Conservation (phyloP, 2,113 vertebrate species). For the Pedionomus torquatus region DNA sequence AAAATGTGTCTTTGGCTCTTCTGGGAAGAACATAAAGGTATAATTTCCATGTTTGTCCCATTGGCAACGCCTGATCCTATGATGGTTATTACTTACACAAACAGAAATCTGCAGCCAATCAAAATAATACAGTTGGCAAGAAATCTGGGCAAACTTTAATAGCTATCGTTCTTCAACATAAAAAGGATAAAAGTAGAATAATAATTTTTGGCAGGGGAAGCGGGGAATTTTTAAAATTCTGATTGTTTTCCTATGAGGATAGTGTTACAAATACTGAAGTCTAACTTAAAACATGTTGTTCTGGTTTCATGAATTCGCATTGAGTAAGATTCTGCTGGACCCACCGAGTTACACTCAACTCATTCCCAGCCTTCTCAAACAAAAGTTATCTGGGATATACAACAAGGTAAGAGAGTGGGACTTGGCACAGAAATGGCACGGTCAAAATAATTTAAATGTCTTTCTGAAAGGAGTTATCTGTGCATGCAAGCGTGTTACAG, state of each 20-base stretch:
- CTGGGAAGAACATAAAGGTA: conserved; percentile 53
- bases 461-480: conserved; percentile 35
- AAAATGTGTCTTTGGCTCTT: conserved; percentile 45
- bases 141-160: conserved; percentile 67
- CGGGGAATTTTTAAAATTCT: conserved; percentile 56
- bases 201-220: conserved; percentile 57
- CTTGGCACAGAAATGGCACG: neutral
- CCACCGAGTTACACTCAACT: neutral
- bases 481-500: neutral
- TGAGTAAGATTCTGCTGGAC: neutral
- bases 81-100: conserved; percentile 69
- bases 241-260: conserved; percentile 65
- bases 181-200: conserved; percentile 66
- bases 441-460: neutral
- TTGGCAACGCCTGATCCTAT: conserved; percentile 52
- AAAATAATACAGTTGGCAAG: conserved; percentile 72
- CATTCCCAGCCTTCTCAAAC: neutral
- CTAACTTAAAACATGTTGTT: conserved; percentile 57
- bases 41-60: conserved; percentile 58
- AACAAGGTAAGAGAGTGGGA: conserved; percentile 1
- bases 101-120: conserved; percentile 62
- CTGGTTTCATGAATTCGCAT: neutral
- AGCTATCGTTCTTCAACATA: conserved; percentile 50
- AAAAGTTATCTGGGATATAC: neutral
- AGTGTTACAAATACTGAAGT: conserved; percentile 33